Percentiles rank a stretch among this genome's conserved stretches.
Conservation (phyloP, 2,888 invertebrate species). For the Hipparchia semele region DNA sequence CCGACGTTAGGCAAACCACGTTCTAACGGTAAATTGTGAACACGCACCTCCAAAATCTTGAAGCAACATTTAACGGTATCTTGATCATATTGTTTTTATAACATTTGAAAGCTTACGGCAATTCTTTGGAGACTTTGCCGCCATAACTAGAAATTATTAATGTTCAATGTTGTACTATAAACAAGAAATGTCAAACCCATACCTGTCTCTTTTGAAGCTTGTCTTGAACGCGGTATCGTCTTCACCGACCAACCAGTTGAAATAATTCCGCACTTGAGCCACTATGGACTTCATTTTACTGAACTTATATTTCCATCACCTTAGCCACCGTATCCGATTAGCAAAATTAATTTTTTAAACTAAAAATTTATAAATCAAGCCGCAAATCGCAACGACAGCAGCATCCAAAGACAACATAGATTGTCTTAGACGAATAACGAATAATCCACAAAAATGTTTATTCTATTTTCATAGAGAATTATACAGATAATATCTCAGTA, state of each 20-base stretch:
- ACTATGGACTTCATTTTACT: conserved; percentile 74
- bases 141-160: conserved; percentile 63
- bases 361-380: conserved; percentile 36
- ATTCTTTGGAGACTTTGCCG: conserved; percentile 70
- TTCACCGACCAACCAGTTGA: conserved; percentile 61
- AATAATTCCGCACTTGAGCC: conserved; percentile 70
- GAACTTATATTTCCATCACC: conserved; percentile 68
- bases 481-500: not conserved
- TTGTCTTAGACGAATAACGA: conserved; percentile 8
- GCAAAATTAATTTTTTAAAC: conserved; percentile 40
- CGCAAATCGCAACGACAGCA: conserved; percentile 25
- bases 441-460: not conserved
- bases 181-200: conserved; percentile 69
- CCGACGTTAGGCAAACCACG: not conserved
- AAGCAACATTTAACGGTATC: conserved; percentile 65
- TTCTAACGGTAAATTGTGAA: not conserved
- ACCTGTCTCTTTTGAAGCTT: conserved; percentile 79
- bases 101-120: conserved; percentile 36
- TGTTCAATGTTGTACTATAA: conserved; percentile 60
- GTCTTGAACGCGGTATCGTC: conserved; percentile 58
- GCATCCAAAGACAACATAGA: not conserved
- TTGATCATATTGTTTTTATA: conserved; percentile 55
- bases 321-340: conserved; percentile 44
- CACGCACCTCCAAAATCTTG: conserved; percentile 70
- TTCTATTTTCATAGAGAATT: not conserved